These are phyloP conservation scores for Vidua chalybeata DNA, from an alignment of 2,113 vertebrate genomes.

Conservation along the genomic window DNA sequence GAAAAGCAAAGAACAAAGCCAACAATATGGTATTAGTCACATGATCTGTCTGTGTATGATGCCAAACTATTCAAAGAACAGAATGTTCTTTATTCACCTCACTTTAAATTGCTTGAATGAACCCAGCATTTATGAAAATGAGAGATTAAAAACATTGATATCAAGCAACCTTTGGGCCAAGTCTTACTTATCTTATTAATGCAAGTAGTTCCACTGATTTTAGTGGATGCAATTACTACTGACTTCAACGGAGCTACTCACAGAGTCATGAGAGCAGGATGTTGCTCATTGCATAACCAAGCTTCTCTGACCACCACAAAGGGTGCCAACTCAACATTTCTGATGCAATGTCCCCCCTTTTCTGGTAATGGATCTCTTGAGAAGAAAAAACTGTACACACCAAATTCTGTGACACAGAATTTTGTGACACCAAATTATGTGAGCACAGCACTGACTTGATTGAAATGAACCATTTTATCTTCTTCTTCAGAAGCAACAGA, in stretches of 20 bases:
- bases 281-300: conserved; percentile 40
- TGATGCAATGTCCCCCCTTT: not conserved
- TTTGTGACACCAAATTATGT: not conserved
- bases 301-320: conserved; percentile 26
- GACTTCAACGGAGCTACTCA: conserved; percentile 3
- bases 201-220: conserved; percentile 57
- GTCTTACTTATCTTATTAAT: conserved; percentile 63
- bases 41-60: conserved; percentile 1
- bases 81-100: conserved; percentile 59
- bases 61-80: conserved; percentile 62
- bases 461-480: not conserved
- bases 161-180: conserved; percentile 43
- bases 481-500: not conserved
- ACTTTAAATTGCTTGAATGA: conserved; percentile 28
- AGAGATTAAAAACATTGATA: conserved; percentile 62
- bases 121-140: conserved; percentile 40
- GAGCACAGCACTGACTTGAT: not conserved
- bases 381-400: not conserved
- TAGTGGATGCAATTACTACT: conserved; percentile 19
- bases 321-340: conserved; percentile 1
- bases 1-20: conserved; percentile 64
- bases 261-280: conserved; percentile 32
- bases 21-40: conserved; percentile 71
- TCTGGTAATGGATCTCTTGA: not conserved
- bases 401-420: not conserved